Evolutionary conservation across 2,113 vertebrate species (phyloP).

Genomic region (Lates calcarifer): DNA sequence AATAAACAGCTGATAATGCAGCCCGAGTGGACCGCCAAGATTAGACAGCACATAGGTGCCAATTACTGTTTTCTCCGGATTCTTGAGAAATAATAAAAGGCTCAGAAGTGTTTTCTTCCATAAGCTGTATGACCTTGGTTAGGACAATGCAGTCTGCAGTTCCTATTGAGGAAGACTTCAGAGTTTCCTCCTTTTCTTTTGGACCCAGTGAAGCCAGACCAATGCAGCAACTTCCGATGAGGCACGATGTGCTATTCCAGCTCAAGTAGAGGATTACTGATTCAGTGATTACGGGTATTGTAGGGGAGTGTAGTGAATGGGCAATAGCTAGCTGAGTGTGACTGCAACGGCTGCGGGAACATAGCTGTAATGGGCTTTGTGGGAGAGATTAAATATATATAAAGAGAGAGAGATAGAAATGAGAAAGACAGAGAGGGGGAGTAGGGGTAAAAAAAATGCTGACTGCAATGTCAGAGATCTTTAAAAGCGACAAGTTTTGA

Average conservation of each 20-base stretch:
- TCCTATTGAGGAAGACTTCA: slow-evolving; percentile 51
- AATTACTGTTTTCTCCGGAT: slow-evolving; percentile 43
- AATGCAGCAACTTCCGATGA: slow-evolving; percentile 61
- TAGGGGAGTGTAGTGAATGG: slow-evolving; percentile 65
- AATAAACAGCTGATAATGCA: slow-evolving; percentile 49
- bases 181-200: slow-evolving; percentile 49
- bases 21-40: slow-evolving; percentile 45
- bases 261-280: slow-evolving; percentile 77
- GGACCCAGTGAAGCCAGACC: slow-evolving; percentile 54
- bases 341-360: slow-evolving; percentile 60
- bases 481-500: slow-evolving; percentile 59
- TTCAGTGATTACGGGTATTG: slow-evolving; percentile 77
- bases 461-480: slow-evolving; percentile 64
- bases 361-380: slow-evolving; percentile 68
- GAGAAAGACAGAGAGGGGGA: slow-evolving; percentile 38
- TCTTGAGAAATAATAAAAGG: slow-evolving; percentile 41
- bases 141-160: slow-evolving; percentile 69
- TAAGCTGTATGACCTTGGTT: slow-evolving; percentile 73
- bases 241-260: slow-evolving; percentile 64
- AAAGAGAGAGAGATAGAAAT: slow-evolving; percentile 48
- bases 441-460: slow-evolving; percentile 57
- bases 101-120: slow-evolving; percentile 44
- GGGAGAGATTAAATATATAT: slow-evolving; percentile 70
- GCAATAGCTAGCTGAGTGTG: slow-evolving; percentile 72
- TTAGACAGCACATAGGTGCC: slow-evolving; percentile 52